Evolutionary conservation across 2,797 vertebrate species (phyloP).

Genomic region (Monodelphis domestica): DNA sequence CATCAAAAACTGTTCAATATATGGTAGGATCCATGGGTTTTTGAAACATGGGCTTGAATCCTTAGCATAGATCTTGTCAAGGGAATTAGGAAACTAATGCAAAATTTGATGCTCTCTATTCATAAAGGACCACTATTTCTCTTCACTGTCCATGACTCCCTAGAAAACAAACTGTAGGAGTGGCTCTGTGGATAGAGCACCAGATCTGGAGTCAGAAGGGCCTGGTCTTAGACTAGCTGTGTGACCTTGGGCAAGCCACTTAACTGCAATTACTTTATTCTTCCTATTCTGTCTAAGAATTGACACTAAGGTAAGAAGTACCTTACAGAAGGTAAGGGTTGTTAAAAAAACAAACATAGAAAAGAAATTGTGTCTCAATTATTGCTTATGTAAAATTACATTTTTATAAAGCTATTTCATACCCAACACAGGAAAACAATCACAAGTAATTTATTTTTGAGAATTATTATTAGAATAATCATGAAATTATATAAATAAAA

Average conservation of each 20-base stretch:
- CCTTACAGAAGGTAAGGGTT: too few relatives aligned
- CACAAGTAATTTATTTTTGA: constrained; percentile 87
- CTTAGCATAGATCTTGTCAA: constrained; percentile 25
- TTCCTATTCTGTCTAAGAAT: too few relatives aligned
- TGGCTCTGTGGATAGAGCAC: too few relatives aligned
- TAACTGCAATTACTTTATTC: too few relatives aligned
- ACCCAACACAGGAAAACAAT: constrained; percentile 75
- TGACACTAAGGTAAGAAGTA: too few relatives aligned
- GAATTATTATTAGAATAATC: constrained; percentile 84
- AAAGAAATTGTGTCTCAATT: constrained; percentile 70
- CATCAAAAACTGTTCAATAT: constrained; percentile 32
- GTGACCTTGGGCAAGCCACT: too few relatives aligned
- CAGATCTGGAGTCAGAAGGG: too few relatives aligned
- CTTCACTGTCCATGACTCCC: constrained; percentile 37
- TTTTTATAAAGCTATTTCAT: constrained; percentile 61
- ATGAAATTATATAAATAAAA: constrained; percentile 89
- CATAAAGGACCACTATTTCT: constrained; percentile 54
- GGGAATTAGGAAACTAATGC: constrained; percentile 39
- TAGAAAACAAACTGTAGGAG: constrained; percentile 65
- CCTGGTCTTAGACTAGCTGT: too few relatives aligned
- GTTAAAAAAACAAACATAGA: too few relatives aligned
- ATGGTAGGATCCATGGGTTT: not conserved
- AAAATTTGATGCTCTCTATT: constrained; percentile 47
- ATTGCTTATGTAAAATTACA: constrained; percentile 76
- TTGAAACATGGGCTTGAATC: constrained; percentile 24